Percentiles rank a stretch among this genome's conserved stretches.
Evolutionary conservation across 1,140 invertebrate species (phyloP).

Genomic region (Orchesella cincta): DNA sequence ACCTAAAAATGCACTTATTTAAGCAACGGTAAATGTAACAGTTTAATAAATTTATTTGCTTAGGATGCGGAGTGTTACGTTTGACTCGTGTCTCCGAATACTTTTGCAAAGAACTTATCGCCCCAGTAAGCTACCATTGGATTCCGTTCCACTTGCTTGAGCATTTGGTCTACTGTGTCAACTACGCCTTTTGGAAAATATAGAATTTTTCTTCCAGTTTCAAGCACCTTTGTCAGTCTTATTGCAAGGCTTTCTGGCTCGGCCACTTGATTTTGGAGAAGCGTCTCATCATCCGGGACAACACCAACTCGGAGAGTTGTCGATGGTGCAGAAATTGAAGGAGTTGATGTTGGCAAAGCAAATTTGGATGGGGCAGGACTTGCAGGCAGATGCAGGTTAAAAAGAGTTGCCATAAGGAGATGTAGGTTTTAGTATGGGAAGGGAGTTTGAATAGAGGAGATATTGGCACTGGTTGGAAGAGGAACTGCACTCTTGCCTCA

Average conservation of each 20-base stretch:
- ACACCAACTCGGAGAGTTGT: neutral
- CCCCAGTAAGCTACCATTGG: slow-evolving; percentile 18
- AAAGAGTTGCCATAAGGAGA: neutral
- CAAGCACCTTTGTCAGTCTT: neutral
- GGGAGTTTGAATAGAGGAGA: neutral
- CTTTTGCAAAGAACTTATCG: slow-evolving; percentile 17
- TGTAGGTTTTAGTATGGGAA: neutral
- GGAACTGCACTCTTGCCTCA: neutral
- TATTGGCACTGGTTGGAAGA: neutral
- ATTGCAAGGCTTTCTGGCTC: neutral
- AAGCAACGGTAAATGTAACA: no score
- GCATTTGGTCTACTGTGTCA: neutral
- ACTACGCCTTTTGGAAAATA: slow-evolving; percentile 20
- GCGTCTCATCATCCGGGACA: neutral
- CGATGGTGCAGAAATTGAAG: neutral
- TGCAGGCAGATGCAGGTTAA: no score
- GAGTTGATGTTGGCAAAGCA: neutral
- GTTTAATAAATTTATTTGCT: no score
- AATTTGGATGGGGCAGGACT: neutral
- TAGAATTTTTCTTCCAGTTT: slow-evolving; percentile 21
- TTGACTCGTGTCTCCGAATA: slow-evolving; percentile 10
- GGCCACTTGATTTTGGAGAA: neutral
- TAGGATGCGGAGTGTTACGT: no score
- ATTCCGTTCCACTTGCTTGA: slow-evolving; percentile 19
- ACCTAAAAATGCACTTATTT: no score